Percentiles rank a stretch among this genome's conserved stretches.
Conservation (phyloP, 2,888 invertebrate species). For the Nomada ferruginata region DNA sequence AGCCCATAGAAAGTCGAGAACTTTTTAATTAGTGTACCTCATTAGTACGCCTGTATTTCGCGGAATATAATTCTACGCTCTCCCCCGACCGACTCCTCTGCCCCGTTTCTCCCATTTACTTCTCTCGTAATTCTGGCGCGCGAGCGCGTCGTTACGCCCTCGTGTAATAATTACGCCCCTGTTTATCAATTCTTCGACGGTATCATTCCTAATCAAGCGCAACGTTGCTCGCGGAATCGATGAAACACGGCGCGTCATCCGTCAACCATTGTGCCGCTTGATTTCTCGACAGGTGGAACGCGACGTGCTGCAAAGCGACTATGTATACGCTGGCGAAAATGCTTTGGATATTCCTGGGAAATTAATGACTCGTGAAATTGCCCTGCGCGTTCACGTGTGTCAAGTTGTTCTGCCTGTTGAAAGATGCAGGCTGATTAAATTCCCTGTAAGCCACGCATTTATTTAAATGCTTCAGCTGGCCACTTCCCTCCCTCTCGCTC, state of each 20-base stretch:
- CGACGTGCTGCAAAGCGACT: neutral
- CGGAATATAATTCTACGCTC: constrained; percentile 41
- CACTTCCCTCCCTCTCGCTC: too few relatives aligned
- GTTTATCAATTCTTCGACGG: neutral
- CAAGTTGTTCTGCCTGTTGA: neutral
- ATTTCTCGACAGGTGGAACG: neutral
- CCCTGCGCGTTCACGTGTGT: neutral
- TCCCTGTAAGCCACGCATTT: too few relatives aligned
- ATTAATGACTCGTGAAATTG: neutral
- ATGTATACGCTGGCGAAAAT: neutral
- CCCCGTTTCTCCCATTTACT: neutral
- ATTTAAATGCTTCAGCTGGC: too few relatives aligned
- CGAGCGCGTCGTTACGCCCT: neutral
- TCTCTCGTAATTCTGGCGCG: neutral
- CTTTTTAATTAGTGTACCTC: constrained; percentile 62
- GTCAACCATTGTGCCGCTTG: neutral
- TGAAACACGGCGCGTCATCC: neutral
- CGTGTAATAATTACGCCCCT: neutral
- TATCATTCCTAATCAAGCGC: neutral
- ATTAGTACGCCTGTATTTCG: constrained; percentile 54
- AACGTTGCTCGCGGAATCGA: neutral
- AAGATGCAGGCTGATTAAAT: too few relatives aligned
- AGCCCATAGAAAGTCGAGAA: constrained; percentile 49
- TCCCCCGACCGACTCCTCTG: neutral
- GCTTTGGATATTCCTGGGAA: neutral